phyloP scores from a whole-genome alignment of 2,797 vertebrate genomes.

The Varecia variegata region DNA sequence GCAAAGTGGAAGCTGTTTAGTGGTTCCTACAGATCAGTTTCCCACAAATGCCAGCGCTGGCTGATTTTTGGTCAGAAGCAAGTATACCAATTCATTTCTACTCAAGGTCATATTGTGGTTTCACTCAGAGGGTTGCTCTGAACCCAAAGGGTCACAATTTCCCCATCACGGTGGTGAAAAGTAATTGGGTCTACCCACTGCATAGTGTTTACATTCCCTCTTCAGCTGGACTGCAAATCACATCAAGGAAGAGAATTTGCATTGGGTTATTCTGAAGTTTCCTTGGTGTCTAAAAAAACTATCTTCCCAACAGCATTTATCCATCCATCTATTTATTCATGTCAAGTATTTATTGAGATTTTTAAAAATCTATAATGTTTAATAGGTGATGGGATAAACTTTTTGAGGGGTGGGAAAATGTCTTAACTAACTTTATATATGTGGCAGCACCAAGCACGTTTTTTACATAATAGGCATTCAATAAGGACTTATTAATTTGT shows the following conservation, averaged over 20 bases:
- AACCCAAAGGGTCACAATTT: conserved; percentile 62
- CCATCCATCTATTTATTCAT: background rate
- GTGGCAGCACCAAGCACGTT: background rate
- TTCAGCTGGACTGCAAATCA: conserved; percentile 28
- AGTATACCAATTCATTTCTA: background rate
- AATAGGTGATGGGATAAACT: background rate
- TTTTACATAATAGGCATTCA: background rate
- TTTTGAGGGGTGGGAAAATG: background rate
- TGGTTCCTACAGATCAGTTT: conserved; percentile 60
- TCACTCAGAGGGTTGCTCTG: conserved; percentile 43
- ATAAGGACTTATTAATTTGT: background rate
- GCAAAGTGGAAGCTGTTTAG: conserved; percentile 62
- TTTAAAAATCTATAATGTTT: background rate
- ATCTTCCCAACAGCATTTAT: background rate
- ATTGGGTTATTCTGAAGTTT: background rate
- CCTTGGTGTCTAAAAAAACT: background rate
- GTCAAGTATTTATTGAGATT: background rate
- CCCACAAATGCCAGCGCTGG: conserved; percentile 54
- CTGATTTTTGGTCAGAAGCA: conserved; percentile 44
- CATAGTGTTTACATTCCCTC: conserved; percentile 1
- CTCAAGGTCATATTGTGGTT: conserved; percentile 70
- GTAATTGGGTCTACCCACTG: conserved; percentile 62
- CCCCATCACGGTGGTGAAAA: conserved; percentile 59
- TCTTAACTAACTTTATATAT: background rate
- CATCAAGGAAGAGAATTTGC: background rate